phyloP scores from a whole-genome alignment of 1,140 invertebrate genomes.

The Pomacea maculata region DNA sequence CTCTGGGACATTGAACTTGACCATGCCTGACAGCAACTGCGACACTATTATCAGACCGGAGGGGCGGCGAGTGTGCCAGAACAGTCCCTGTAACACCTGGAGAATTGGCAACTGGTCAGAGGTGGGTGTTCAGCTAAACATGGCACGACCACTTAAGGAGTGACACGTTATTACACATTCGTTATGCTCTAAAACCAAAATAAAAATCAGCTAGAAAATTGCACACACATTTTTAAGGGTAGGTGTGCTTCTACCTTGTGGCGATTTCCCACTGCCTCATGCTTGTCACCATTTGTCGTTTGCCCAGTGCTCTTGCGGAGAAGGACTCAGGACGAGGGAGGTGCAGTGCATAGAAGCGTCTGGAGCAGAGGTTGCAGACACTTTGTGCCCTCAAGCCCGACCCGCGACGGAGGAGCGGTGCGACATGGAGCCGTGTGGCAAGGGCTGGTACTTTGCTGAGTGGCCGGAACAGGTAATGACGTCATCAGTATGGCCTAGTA shows the following conservation, averaged over 20 bases:
- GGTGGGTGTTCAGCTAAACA: constrained; percentile 55
- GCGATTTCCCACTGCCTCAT: not conserved
- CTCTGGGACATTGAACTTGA: constrained; percentile 36
- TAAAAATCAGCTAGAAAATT: no score
- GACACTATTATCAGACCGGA: constrained; percentile 69
- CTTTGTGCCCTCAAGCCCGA: constrained; percentile 55
- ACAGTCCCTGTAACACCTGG: constrained; percentile 75
- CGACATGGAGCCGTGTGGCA: constrained; percentile 66
- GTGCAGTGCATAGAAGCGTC: constrained; percentile 71
- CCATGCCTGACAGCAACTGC: constrained; percentile 60
- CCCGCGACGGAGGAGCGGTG: constrained; percentile 65
- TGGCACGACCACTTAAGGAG: no score
- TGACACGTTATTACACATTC: no score
- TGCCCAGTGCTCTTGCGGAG: constrained; percentile 73
- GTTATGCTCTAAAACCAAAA: no score
- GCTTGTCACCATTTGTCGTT: not conserved
- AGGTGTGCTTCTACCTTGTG: not conserved
- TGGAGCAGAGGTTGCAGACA: constrained; percentile 54
- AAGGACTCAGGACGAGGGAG: constrained; percentile 70
- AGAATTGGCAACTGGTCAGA: constrained; percentile 75
- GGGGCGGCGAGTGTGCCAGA: constrained; percentile 71
- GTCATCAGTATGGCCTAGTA: not conserved
- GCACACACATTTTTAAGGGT: no score
- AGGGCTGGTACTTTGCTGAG: constrained; percentile 45
- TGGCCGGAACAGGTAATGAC: constrained; percentile 41